Evolutionary conservation across 2,113 vertebrate species (phyloP).

Genomic region (Phylloscopus trochilus): DNA sequence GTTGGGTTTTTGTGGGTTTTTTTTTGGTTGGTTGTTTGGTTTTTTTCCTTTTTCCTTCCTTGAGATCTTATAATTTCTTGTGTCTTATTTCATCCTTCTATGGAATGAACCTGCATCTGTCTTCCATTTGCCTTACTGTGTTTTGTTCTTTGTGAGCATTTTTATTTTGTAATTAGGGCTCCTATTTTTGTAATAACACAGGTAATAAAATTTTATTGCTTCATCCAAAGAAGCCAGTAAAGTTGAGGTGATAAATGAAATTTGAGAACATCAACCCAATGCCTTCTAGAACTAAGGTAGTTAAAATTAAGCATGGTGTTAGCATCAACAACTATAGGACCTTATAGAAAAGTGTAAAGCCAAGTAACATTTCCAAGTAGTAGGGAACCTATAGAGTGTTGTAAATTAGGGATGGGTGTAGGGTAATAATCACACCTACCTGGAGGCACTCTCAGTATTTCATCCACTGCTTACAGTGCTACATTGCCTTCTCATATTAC

Average conservation of each 20-base stretch:
- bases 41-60: too few relatives aligned
- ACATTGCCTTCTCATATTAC: background rate
- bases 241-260: background rate
- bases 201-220: background rate
- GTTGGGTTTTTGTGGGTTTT: too few relatives aligned
- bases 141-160: background rate
- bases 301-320: background rate
- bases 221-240: background rate
- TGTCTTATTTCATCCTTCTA: background rate
- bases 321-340: background rate
- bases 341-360: background rate
- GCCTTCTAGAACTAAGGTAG: background rate
- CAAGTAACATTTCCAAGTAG: background rate
- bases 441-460: background rate
- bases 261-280: background rate
- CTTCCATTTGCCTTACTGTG: background rate
- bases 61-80: background rate
- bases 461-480: background rate
- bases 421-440: background rate
- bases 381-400: background rate
- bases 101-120: background rate
- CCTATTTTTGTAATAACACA: background rate
- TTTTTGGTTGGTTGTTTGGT: background rate
- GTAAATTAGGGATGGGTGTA: background rate
- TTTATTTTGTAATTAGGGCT: background rate